These are phyloP conservation scores for Pampusana beccarii DNA, from an alignment of 2,113 vertebrate genomes.

Conservation along the genomic window DNA sequence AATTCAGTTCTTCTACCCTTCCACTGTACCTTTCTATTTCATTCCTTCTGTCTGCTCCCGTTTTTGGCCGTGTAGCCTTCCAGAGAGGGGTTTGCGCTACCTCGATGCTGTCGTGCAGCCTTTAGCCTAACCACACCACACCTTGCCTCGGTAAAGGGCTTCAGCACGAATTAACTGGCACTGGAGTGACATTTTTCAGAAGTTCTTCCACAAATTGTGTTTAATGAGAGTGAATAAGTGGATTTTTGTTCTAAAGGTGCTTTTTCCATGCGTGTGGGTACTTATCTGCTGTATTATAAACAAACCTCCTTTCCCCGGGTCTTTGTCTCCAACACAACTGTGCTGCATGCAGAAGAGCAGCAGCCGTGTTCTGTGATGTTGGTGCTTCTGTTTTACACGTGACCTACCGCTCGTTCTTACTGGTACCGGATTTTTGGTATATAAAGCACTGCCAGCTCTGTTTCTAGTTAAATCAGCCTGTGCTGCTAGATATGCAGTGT, in stretches of 20 bases:
- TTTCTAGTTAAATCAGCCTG: background rate
- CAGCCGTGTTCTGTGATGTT: background rate
- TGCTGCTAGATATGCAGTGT: background rate
- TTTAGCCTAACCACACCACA: background rate
- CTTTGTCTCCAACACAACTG: background rate
- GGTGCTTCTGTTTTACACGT: background rate
- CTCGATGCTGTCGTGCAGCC: background rate
- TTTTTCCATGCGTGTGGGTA: background rate
- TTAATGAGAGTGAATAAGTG: background rate
- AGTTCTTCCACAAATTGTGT: background rate
- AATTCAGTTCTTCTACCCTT: background rate
- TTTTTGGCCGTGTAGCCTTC: background rate
- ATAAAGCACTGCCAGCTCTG: background rate
- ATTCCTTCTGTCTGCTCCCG: background rate
- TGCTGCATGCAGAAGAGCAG: background rate
- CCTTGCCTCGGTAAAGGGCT: background rate
- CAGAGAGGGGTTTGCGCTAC: background rate
- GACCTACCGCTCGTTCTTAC: background rate
- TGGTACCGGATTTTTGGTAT: background rate
- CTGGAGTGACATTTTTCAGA: background rate
- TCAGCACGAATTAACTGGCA: background rate
- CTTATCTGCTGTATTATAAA: background rate
- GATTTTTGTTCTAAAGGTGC: background rate
- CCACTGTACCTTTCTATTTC: background rate
- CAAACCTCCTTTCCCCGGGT: background rate